Base-by-base conservation (phyloP, 2,797 vertebrate genomes). In the Anabas testudineus region DNA sequence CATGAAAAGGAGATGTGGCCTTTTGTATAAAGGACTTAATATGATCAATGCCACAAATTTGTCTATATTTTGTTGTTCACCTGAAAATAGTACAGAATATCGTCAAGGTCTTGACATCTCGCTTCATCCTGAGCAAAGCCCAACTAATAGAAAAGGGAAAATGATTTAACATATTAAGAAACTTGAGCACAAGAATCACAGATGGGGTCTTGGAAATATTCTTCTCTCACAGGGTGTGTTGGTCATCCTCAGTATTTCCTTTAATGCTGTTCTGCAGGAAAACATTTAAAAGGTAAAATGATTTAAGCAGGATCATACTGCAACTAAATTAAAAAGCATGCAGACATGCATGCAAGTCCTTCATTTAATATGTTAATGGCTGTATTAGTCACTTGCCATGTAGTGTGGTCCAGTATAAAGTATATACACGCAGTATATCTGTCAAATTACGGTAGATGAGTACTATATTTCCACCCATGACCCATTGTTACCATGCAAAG, bases 161-260 rank as follows among this genome's bases (percentile, higher is more conserved):
- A 55, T 45, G 74, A 36, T 46, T 26, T 19, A 66, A 67, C 41
- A 74, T 59, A 62, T 71, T 65, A 56, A 66, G 34, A 72, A 61
- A 67, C 37, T 22, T 60, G 78, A 79, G 69, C 80, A 62, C 72
- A 87, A 46, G 57, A 63, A 74, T 74, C 18, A 43, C 63, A 67
- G 65, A 49, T 36, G 34, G 59, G 47, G 64, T 37, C 34, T 52
- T 71, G 59, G 36, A 7, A 19, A 71, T 30, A 68, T 12, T 22
- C 45, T 5, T 55, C 46, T 60, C 55, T 63, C 69, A 69, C 54
- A 59, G 26, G 15, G 42, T 67, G 57, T 67, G 56, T 43, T 36
- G 24, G 67, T 60, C 56, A 60, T 61, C 61, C n/a, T 57, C 67
- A 30, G 4, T 30, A 10, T 39, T 48, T 45, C 49, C 41, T 64